Conservation (phyloP, 2,888 invertebrate species). For the Thelaira solivaga region DNA sequence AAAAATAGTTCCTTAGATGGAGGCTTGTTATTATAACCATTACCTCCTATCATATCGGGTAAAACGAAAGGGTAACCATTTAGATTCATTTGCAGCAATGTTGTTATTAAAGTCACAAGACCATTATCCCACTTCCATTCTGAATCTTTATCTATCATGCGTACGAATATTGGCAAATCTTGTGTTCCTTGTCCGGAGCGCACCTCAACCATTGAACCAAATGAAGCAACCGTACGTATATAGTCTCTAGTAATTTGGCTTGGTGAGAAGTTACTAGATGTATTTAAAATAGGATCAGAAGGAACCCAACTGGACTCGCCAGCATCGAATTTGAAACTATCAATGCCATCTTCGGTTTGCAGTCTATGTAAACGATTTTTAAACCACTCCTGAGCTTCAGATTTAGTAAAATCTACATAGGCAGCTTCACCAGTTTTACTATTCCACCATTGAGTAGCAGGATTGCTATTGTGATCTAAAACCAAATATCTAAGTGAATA, state of each 20-base stretch:
- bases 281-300: conserved; percentile 79
- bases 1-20: conserved; percentile 82
- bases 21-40: conserved; percentile 79
- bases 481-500: conserved; percentile 74
- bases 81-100: conserved; percentile 76
- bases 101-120: conserved; percentile 83
- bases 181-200: conserved; percentile 83
- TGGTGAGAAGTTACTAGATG: conserved; percentile 77
- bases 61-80: conserved; percentile 82
- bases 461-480: conserved; percentile 75
- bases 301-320: conserved; percentile 84
- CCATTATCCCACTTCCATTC: conserved; percentile 83
- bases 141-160: conserved; percentile 86
- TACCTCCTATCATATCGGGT: conserved; percentile 87
- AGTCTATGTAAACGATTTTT: conserved; percentile 78
- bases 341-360: conserved; percentile 81
- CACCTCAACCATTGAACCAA: conserved; percentile 82
- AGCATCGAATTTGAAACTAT: conserved; percentile 88
- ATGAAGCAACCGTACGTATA: conserved; percentile 78
- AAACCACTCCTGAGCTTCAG: conserved; percentile 80
- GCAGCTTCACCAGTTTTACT: conserved; percentile 77
- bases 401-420: conserved; percentile 84
- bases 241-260: conserved; percentile 78
- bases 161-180: conserved; percentile 81
- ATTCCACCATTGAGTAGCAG: conserved; percentile 78